These are phyloP conservation scores for Corythoichthys haematopterus DNA, from an alignment of 2,113 vertebrate species.

Conservation along the genomic window DNA sequence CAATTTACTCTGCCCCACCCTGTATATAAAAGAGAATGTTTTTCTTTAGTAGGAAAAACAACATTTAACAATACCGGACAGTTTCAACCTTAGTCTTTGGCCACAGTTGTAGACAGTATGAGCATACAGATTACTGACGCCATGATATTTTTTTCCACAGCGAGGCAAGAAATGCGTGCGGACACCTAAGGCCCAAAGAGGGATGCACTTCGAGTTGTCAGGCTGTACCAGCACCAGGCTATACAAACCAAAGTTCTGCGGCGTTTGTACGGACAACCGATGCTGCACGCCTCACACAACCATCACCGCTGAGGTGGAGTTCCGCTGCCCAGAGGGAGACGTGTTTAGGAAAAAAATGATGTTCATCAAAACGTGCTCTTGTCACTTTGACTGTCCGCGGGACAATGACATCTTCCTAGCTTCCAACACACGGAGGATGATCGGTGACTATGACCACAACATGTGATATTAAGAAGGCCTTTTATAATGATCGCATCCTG, in stretches of 20 bases:
- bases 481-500: not conserved
- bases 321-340: constrained; percentile 75
- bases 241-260: constrained; percentile 74
- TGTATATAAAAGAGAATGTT: too few species aligned
- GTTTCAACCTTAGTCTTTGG: too few species aligned
- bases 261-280: constrained; percentile 67
- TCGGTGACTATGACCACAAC: constrained; percentile 61
- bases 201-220: constrained; percentile 68
- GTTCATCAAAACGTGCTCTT: constrained; percentile 76
- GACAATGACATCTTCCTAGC: constrained; percentile 76
- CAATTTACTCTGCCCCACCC: too few species aligned
- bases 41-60: too few species aligned
- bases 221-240: constrained; percentile 68
- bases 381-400: constrained; percentile 70
- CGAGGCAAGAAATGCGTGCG: constrained; percentile 72
- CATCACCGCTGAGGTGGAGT: constrained; percentile 65
- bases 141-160: constrained; percentile 34
- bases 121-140: too few species aligned
- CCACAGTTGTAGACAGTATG: too few species aligned
- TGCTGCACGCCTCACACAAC: constrained; percentile 72
- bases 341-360: constrained; percentile 74
- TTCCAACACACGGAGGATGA: constrained; percentile 61
- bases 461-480: constrained; percentile 31
- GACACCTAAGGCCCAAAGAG: constrained; percentile 53
- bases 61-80: too few species aligned